A percentile compares a stretch with the other conserved stretches of the same genome.
Conservation (phyloP, 2,888 invertebrate genomes). For the Xanthorhoe spadicearia region DNA sequence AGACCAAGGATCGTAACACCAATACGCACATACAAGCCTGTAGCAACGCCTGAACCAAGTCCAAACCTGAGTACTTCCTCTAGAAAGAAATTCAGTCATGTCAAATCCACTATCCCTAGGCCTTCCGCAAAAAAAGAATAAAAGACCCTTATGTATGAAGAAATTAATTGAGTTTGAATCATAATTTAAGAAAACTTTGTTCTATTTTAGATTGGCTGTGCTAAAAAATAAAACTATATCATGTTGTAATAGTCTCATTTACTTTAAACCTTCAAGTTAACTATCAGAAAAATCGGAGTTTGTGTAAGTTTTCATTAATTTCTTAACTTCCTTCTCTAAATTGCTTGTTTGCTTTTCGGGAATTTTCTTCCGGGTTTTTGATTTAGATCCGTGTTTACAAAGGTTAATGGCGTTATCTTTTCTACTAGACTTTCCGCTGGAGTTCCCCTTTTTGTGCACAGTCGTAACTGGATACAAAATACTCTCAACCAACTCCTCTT, state of each 20-base stretch:
- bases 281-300: slow-evolving; percentile 62
- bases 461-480: slow-evolving; percentile 58
- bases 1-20: slow-evolving; percentile 67
- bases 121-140: slow-evolving; percentile 63
- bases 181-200: slow-evolving; percentile 4
- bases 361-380: slow-evolving; percentile 60
- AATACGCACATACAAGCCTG: slow-evolving; percentile 51
- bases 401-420: slow-evolving; percentile 50
- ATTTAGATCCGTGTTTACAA: slow-evolving; percentile 50
- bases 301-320: slow-evolving; percentile 59
- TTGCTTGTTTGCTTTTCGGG: slow-evolving; percentile 53
- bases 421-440: slow-evolving; percentile 47
- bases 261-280: slow-evolving; percentile 38
- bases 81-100: slow-evolving; percentile 71
- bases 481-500: slow-evolving; percentile 62
- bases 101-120: slow-evolving; percentile 78
- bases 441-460: slow-evolving; percentile 39
- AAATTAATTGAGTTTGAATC: background rate
- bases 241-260: slow-evolving; percentile 38
- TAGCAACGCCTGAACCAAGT: slow-evolving; percentile 52
- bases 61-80: slow-evolving; percentile 61
- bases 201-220: slow-evolving; percentile 32
- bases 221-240: slow-evolving; percentile 37
- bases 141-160: slow-evolving; percentile 6
- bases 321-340: slow-evolving; percentile 72